These are phyloP conservation scores for Notoglanidium macrostoma DNA, from an alignment of 2,797 vertebrate species.

Conservation along the genomic window DNA sequence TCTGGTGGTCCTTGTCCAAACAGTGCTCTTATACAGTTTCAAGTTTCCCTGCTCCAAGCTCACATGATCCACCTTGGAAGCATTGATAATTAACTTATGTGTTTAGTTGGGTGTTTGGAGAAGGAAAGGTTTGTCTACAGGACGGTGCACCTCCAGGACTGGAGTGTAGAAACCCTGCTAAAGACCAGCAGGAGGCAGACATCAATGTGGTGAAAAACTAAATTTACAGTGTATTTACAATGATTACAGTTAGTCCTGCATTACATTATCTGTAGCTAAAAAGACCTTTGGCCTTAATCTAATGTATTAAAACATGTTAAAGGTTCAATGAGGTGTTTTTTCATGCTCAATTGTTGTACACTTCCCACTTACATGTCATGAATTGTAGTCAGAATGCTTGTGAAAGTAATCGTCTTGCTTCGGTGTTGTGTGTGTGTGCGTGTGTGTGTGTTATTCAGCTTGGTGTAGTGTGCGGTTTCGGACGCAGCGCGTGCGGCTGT, in stretches of 20 bases:
- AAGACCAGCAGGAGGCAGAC: not conserved
- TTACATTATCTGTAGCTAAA: not conserved
- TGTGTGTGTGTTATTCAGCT: not conserved
- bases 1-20: not conserved
- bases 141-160: not conserved
- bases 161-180: not conserved
- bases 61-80: too few species aligned
- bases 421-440: not conserved
- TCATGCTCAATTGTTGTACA: not conserved
- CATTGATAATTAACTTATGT: not conserved
- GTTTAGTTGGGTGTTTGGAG: not conserved
- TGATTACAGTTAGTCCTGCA: not conserved
- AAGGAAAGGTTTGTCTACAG: not conserved
- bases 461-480: conserved; percentile 4
- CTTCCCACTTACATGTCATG: not conserved
- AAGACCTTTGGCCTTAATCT: not conserved
- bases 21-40: not conserved
- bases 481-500: conserved; percentile 7
- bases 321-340: not conserved
- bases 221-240: too few species aligned
- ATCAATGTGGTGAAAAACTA: not conserved
- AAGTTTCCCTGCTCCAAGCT: not conserved
- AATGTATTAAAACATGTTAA: not conserved
- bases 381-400: not conserved
- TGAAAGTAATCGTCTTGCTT: not conserved